Conservation (phyloP, 23 tunicate species). For the Diplosoma virens region DNA sequence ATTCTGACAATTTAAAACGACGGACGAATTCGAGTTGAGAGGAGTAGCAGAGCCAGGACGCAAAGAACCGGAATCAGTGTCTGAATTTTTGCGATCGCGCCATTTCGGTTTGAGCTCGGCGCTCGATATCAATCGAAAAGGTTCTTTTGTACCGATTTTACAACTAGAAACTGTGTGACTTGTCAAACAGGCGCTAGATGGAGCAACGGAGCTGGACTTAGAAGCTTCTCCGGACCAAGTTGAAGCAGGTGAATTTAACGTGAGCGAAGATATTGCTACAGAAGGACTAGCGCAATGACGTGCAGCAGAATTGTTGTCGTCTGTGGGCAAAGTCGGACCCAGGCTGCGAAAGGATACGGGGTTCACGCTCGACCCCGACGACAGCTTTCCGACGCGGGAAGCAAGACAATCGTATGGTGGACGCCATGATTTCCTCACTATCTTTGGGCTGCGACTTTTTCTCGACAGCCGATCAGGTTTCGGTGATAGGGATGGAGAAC, state of each 20-base stretch:
- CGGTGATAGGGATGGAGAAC: constrained; percentile 35
- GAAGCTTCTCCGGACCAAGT: neutral
- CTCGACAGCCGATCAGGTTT: constrained; percentile 55
- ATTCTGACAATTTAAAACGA: neutral
- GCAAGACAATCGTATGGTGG: constrained; percentile 46
- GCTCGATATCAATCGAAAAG: constrained; percentile 41
- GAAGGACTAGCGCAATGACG: constrained; percentile 41
- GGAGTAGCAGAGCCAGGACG: neutral
- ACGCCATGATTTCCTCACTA: constrained; percentile 59
- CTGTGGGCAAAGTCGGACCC: neutral
- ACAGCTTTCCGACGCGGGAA: constrained; percentile 38
- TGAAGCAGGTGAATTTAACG: constrained; percentile 58
- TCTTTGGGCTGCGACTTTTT: constrained; percentile 79
- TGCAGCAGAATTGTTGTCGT: neutral
- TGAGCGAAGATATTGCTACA: constrained; percentile 47
- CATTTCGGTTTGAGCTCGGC: constrained; percentile 49
- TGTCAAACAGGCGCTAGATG: neutral
- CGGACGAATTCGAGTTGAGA: no score
- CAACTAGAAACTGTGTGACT: neutral
- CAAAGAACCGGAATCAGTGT: neutral
- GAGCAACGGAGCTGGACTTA: neutral
- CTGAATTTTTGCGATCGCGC: constrained; percentile 32
- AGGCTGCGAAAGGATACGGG: constrained; percentile 9
- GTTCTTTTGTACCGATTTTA: constrained; percentile 32
- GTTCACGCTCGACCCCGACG: neutral